Base-by-base conservation (phyloP, 92 coral and sea anemone species). In the Porites divaricata region DNA sequence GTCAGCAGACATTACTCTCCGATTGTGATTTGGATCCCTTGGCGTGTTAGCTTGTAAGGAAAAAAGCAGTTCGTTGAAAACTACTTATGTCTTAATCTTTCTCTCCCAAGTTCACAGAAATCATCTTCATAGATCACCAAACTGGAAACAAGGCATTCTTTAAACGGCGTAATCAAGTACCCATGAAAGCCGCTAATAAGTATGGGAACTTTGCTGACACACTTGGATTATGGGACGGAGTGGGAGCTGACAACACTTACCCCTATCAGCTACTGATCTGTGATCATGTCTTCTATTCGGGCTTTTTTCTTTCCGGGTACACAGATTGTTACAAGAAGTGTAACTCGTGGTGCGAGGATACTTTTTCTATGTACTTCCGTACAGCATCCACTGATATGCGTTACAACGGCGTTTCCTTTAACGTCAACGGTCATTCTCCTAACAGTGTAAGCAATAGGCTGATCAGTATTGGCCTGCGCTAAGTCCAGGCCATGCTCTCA, bases 301-400 rank as follows among this genome's bases (percentile, higher is more conserved):
- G 79, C 25, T 81, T 87, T 51, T 48, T 79, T 14, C 22, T 87
- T 26, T 87, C 90, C 15, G 87, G 90, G 25, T 87, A 49, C 80
- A 80, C 80, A 8, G 50, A 54, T 24, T 87, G 90, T 69, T 87
- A 53, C 86, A 87, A 87, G 57, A 7, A 20, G 0, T 87, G 90
- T 63, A 1, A 65, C 63, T 0, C 0, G 3, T 87, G 90, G 86
- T 87, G 90, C 15, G 2, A 0, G 15, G 81, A 87, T 24, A 10
- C 2, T 2, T 9, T 14, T 7, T 80, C 87, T 0, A 80, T 86
- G 4, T 87, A 80, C 17, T 87, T 87, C 68, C 90, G 90, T 1
- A 62, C 90, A 4, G 71, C 87, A 14, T 2, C 87, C 20, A 23
- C 74, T 9, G 1, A 48, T 50, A 0, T 16, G 2, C 1, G 14